Base-by-base conservation (phyloP, 2,888 invertebrate species). In the Zootermopsis nevadensis region DNA sequence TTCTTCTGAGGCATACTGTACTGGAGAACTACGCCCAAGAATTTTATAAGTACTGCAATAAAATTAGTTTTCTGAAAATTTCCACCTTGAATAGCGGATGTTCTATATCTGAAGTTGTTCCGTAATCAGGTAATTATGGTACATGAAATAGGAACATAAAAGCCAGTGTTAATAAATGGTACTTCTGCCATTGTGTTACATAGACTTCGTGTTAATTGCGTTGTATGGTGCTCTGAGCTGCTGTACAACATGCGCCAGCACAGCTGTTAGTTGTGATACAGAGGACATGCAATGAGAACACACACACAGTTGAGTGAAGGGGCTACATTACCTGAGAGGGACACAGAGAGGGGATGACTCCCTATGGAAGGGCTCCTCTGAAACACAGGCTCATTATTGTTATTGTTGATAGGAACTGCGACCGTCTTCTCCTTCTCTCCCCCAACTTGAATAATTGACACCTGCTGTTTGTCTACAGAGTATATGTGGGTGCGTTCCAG, bases 401-500 rank as follows among this genome's bases (percentile, higher is more conserved):
- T 88, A 80, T 82, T 83, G 76, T 48, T 69, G 81, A 30, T 30
- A 74, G 72, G 69, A 81, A 72, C 67, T 27, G 79, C 67, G 6
- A 67, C 81, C 30, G 53, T 67, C 80, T 85, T 85, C 83, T 85
- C 81, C 84, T 84, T 82, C 84, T 86, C 84, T 74, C 83, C 89
- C 83, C 91, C 91, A 85, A 93, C 93, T 88, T 92, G 92, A 83
- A 94, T 93, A 87, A 94, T 91, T 82, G 94, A 94, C 84, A 95
- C 94, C 88, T 95, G 95, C 85, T 95, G 94, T 89, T 94, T 95
- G 88, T 95, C 94, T 77, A 94, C 94, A 53, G 93, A 93, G 90
- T 94, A 95, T 82, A 94, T 91, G 88, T 94, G 94, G 77, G 94
- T 92, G 87, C 93, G 92, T 88, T 94, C 94, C 86, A 94, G 89